phyloP scores from a whole-genome alignment of 2,888 invertebrate species.

The Plebejus argus region DNA sequence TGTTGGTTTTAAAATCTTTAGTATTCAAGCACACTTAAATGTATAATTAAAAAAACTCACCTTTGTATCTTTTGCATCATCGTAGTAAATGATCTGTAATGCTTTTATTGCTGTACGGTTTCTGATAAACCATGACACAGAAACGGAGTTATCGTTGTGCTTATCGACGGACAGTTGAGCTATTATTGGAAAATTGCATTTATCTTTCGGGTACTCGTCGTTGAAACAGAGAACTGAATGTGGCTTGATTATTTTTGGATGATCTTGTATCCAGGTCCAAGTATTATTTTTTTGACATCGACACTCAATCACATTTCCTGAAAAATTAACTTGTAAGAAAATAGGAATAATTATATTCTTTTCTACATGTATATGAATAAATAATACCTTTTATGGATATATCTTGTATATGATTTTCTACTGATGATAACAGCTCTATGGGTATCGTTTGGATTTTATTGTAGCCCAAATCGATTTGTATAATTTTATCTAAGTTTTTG shows the following conservation, averaged over 20 bases:
- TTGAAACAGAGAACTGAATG: constrained; percentile 63
- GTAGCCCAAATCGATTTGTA: constrained; percentile 88
- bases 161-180: constrained; percentile 92
- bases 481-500: constrained; percentile 87
- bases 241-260: constrained; percentile 81
- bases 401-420: constrained; percentile 91
- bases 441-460: constrained; percentile 92
- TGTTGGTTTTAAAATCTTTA: neutral
- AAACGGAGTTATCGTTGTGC: constrained; percentile 91
- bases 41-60: neutral
- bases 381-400: constrained; percentile 88
- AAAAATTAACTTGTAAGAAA: constrained; percentile 45
- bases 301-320: constrained; percentile 94
- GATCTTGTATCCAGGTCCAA: constrained; percentile 96
- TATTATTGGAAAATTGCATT: constrained; percentile 86
- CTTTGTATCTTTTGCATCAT: constrained; percentile 48
- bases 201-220: constrained; percentile 69
- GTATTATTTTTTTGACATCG: constrained; percentile 94
- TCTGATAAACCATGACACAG: constrained; percentile 93
- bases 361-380: constrained; percentile 15
- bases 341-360: neutral
- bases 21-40: neutral
- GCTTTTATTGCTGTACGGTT: constrained; percentile 92
- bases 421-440: constrained; percentile 87
- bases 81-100: constrained; percentile 91